These are phyloP conservation scores for Tupaia chinensis DNA, from an alignment of 2,113 vertebrate genomes.

Conservation along the genomic window DNA sequence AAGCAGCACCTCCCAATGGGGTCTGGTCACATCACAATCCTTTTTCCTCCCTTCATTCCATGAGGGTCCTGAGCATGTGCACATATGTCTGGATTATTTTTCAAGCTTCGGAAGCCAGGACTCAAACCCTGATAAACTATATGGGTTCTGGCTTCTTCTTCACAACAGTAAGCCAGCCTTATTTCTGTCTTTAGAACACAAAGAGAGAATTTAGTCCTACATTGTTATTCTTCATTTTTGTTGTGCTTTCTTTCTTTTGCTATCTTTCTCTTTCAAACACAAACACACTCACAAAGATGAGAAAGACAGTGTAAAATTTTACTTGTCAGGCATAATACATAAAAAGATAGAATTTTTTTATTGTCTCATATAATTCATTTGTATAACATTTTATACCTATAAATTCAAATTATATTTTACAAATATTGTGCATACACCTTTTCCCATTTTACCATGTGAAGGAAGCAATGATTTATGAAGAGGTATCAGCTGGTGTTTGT, in stretches of 20 bases:
- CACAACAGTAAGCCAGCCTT: too few relatives aligned
- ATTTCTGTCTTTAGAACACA: neutral
- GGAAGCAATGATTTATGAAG: neutral
- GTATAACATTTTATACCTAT: neutral
- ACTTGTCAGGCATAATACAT: neutral
- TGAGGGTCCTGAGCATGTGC: too few relatives aligned
- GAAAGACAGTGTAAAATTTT: neutral
- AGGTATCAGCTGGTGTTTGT: neutral
- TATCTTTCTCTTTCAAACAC: too few relatives aligned
- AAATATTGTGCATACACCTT: neutral
- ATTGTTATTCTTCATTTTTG: neutral
- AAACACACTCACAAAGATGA: neutral
- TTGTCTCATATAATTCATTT: constrained; percentile 28
- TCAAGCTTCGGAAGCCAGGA: too few relatives aligned
- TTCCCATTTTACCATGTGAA: neutral
- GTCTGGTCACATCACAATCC: too few relatives aligned
- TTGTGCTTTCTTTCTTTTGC: neutral
- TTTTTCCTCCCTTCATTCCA: too few relatives aligned
- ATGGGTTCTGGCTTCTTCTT: too few relatives aligned
- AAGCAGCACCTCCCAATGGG: too few relatives aligned
- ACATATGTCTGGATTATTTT: too few relatives aligned
- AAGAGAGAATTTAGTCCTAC: neutral
- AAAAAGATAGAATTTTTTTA: neutral
- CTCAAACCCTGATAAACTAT: too few relatives aligned
- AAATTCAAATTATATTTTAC: constrained; percentile 30